These are phyloP conservation scores for Agonopterix subpropinquella DNA, from an alignment of 2,888 invertebrate genomes.

Conservation along the genomic window DNA sequence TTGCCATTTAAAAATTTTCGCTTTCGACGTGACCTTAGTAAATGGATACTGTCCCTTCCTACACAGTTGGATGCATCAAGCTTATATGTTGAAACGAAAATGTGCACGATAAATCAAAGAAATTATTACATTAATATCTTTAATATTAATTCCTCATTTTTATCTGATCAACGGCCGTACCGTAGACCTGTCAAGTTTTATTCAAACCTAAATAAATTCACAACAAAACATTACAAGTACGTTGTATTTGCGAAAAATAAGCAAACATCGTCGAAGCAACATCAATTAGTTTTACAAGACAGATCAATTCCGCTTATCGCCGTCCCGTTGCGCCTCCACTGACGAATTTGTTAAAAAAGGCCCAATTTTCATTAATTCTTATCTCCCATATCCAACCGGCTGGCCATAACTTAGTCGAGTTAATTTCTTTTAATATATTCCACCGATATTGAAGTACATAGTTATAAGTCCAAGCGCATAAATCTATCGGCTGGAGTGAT, in stretches of 20 bases:
- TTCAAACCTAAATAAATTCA: too few relatives aligned
- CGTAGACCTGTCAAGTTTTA: neutral
- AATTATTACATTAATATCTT: too few relatives aligned
- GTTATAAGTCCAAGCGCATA: conserved; percentile 40
- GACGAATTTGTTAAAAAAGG: conserved; percentile 63
- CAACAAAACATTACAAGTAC: neutral
- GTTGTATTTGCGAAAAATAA: neutral
- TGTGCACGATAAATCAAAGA: too few relatives aligned
- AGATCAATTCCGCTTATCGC: conserved; percentile 61
- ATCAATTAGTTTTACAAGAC: conserved; percentile 33
- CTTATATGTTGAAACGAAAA: too few relatives aligned
- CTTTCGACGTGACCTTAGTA: too few relatives aligned
- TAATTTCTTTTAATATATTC: conserved; percentile 71
- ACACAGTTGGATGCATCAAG: too few relatives aligned
- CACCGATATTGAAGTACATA: conserved; percentile 34
- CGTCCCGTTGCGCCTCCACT: conserved; percentile 19
- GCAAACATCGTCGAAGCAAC: neutral
- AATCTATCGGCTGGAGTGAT: conserved; percentile 66
- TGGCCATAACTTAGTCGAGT: conserved; percentile 61
- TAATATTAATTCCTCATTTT: neutral
- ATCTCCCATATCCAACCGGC: conserved; percentile 37
- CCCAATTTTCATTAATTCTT: conserved; percentile 65
- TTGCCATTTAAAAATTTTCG: too few relatives aligned
- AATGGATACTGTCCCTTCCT: too few relatives aligned
- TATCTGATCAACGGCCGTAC: neutral